Evolutionary conservation across 2,113 vertebrate species (phyloP).

Genomic region (human): DNA sequence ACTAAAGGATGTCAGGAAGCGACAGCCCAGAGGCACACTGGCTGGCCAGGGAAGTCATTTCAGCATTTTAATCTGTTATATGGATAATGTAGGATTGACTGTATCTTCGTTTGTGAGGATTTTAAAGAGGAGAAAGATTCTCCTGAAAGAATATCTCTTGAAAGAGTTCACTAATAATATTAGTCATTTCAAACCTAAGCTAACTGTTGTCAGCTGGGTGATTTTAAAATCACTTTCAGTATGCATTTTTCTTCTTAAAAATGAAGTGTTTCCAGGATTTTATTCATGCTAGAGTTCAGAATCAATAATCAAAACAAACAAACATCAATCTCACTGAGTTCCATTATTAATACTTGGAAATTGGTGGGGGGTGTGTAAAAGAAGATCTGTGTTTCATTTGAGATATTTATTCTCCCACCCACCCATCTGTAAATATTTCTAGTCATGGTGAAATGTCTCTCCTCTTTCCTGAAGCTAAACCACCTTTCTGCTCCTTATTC

Average conservation of each 20-base stretch:
- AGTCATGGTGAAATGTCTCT: neutral
- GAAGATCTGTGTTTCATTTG: neutral
- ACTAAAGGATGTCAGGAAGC: neutral
- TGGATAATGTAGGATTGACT: neutral
- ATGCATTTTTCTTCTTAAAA: constrained; percentile 20
- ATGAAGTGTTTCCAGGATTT: neutral
- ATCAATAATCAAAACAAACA: constrained; percentile 29
- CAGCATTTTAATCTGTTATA: constrained; percentile 47
- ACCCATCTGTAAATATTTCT: neutral
- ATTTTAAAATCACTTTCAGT: constrained; percentile 44
- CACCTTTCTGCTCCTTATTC: neutral
- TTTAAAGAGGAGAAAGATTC: constrained; percentile 17
- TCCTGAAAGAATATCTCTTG: constrained; percentile 9
- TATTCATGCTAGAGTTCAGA: constrained; percentile 14
- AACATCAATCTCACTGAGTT: constrained; percentile 13
- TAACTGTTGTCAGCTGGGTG: neutral
- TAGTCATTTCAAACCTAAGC: neutral
- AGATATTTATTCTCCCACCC: neutral
- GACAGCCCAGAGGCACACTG: neutral
- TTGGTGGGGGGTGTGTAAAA: neutral
- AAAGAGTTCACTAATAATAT: constrained; percentile 5
- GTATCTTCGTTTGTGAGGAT: neutral
- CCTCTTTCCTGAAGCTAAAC: neutral
- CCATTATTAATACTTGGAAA: constrained; percentile 26
- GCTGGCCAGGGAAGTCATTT: neutral